Evolutionary conservation across 2,888 invertebrate genomes (phyloP).

Genomic region (Nematopogon swammerdamellus): DNA sequence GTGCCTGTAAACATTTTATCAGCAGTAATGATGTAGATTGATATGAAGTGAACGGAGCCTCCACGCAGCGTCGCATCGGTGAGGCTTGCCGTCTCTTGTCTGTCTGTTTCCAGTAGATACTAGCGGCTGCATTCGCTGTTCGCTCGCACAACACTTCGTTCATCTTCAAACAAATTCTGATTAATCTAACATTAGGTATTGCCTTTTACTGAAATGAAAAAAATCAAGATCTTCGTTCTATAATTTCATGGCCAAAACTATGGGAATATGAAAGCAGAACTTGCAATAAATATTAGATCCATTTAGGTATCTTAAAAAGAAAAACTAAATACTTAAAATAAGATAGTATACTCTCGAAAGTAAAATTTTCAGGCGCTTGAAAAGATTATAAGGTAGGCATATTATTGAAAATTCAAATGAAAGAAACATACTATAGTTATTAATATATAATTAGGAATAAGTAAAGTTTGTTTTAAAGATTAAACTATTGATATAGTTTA

Average conservation of each 20-base stretch:
- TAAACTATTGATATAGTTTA: slow-evolving; percentile 59
- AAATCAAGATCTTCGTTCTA: background rate
- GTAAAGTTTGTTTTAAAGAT: slow-evolving; percentile 56
- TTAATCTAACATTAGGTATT: too few relatives aligned
- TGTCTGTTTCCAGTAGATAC: too few relatives aligned
- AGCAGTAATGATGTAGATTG: background rate
- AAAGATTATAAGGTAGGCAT: slow-evolving; percentile 56
- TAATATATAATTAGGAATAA: slow-evolving; percentile 53
- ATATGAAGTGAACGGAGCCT: background rate
- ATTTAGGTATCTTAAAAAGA: slow-evolving; percentile 26
- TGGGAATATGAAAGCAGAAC: background rate
- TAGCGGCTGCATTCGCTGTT: too few relatives aligned
- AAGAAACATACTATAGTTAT: slow-evolving; percentile 51
- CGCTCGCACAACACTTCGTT: too few relatives aligned
- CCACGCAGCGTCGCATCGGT: too few relatives aligned
- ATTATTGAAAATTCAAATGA: slow-evolving; percentile 48
- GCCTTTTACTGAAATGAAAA: background rate
- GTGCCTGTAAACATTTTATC: slow-evolving; percentile 29
- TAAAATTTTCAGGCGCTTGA: slow-evolving; percentile 46
- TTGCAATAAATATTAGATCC: slow-evolving; percentile 26
- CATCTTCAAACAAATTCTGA: too few relatives aligned
- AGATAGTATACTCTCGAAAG: background rate
- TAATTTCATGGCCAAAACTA: background rate
- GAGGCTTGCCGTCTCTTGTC: too few relatives aligned
- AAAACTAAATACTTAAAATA: slow-evolving; percentile 15